These are phyloP conservation scores for Corythaeola cristata DNA, from an alignment of 2,113 vertebrate genomes.

Conservation along the genomic window DNA sequence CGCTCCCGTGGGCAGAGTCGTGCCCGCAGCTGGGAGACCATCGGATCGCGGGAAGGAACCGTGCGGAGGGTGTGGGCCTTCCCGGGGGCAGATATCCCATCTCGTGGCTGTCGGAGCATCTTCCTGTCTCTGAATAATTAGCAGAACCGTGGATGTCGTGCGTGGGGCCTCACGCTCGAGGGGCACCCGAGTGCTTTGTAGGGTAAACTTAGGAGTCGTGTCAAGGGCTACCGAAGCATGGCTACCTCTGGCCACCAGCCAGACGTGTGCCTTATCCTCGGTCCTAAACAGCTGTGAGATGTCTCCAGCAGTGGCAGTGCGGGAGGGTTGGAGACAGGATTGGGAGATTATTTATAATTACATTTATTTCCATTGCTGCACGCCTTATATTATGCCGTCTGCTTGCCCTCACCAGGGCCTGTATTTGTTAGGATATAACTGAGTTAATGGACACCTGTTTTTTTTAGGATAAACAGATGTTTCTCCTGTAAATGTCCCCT, in stretches of 20 bases:
- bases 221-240: neutral
- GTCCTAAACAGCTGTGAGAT: neutral
- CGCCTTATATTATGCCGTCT: neutral
- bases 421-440: neutral
- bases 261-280: neutral
- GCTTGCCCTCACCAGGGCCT: neutral
- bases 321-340: neutral
- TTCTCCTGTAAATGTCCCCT: neutral
- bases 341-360: neutral
- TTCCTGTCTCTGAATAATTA: too few species aligned
- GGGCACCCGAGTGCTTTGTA: neutral
- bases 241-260: neutral
- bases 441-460: neutral
- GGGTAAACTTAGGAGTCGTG: neutral
- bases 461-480: neutral
- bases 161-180: fast-evolving
- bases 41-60: too few species aligned
- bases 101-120: too few species aligned
- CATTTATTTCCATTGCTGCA: neutral
- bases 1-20: too few species aligned
- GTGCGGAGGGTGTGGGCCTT: too few species aligned
- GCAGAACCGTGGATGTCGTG: too few species aligned
- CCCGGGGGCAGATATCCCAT: too few species aligned
- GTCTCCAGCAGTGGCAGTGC: neutral
- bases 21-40: too few species aligned